phyloP scores from a whole-genome alignment of 2,888 invertebrate genomes.

The Gibbula magus region DNA sequence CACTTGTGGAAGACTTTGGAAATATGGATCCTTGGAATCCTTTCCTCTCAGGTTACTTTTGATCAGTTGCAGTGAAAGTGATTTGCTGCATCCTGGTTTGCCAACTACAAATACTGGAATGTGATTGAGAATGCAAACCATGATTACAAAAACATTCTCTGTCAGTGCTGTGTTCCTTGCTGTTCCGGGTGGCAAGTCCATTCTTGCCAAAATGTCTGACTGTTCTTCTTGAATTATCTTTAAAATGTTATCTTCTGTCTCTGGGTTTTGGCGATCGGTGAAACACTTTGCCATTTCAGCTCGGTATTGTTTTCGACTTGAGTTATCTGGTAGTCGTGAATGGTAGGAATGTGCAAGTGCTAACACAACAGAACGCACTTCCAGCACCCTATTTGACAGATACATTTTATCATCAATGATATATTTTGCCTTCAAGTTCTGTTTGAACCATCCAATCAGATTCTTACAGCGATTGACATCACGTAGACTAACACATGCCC shows the following conservation, averaged over 20 bases:
- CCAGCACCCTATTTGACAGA: not conserved
- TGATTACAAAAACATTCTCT: conserved; percentile 60
- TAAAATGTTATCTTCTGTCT: conserved; percentile 31
- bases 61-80: conserved; percentile 56
- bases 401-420: not conserved
- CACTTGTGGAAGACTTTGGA: conserved; percentile 49
- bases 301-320: not conserved
- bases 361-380: not conserved
- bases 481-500: conserved; percentile 25
- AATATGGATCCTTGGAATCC: conserved; percentile 53
- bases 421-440: not conserved
- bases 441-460: conserved; percentile 16
- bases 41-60: conserved; percentile 55
- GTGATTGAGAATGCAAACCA: conserved; percentile 55
- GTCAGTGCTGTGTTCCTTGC: conserved; percentile 55
- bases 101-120: conserved; percentile 61
- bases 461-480: conserved; percentile 19
- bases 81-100: conserved; percentile 62
- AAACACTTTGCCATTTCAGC: not conserved
- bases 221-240: conserved; percentile 47
- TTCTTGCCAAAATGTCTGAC: conserved; percentile 48
- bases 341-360: conserved; percentile 28
- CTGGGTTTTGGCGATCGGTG: not conserved
- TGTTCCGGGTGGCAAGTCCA: conserved; percentile 53
- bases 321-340: not conserved